A percentile compares a stretch with the other conserved stretches of the same genome.
phyloP scores from a whole-genome alignment of 2,113 vertebrate genomes.

The Polypterus senegalus region DNA sequence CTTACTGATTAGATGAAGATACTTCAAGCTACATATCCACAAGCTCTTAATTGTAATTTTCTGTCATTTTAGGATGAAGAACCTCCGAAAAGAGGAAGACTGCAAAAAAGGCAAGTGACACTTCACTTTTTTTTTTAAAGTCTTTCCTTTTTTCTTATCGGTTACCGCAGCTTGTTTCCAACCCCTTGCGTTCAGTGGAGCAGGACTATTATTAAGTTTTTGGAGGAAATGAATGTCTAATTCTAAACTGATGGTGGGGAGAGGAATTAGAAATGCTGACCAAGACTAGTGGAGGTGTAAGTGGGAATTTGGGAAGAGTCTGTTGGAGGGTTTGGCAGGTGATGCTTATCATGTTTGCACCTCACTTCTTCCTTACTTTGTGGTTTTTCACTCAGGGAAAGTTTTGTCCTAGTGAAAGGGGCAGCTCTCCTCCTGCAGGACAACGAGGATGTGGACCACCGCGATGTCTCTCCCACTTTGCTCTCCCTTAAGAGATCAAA shows the following conservation, averaged over 20 bases:
- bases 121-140: background rate
- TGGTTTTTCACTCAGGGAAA: slow-evolving; percentile 56
- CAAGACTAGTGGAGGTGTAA: background rate
- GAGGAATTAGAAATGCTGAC: background rate
- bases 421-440: slow-evolving; percentile 69
- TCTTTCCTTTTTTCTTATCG: background rate
- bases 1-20: no score
- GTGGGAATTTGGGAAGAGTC: background rate
- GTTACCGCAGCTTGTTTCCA: background rate
- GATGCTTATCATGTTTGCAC: background rate
- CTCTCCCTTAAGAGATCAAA: slow-evolving; percentile 21
- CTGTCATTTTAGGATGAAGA: slow-evolving; percentile 49
- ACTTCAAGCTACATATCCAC: no score
- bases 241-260: background rate
- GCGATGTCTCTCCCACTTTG: slow-evolving; percentile 19
- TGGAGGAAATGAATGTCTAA: background rate
- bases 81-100: slow-evolving; percentile 40
- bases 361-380: background rate
- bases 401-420: slow-evolving; percentile 81
- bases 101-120: slow-evolving; percentile 70
- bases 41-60: no score
- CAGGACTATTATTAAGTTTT: no score
- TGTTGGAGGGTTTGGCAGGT: background rate
- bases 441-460: slow-evolving; percentile 17
- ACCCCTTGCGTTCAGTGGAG: background rate